Base-by-base conservation (phyloP, 2,113 vertebrate species). In the Tachycineta bicolor region DNA sequence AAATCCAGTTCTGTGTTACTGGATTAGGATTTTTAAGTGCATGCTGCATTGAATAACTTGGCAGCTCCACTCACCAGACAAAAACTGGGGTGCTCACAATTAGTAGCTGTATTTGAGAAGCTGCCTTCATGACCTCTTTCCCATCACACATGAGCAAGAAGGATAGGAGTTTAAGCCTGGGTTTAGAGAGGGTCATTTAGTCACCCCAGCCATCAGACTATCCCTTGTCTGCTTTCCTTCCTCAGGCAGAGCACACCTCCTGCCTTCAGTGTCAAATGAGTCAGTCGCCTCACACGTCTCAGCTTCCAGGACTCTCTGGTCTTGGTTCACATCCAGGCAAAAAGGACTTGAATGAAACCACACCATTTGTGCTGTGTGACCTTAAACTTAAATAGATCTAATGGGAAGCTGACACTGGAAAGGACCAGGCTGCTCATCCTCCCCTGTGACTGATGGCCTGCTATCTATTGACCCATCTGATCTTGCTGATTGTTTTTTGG, bases 51-150 rank as follows among this genome's bases (percentile, higher is more conserved):
- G 10, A 37, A 80, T 52, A 69, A 43, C 10, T 52, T 50, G 43
- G 39, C 34, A 68, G 14, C 26, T 83, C 23, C 4, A 4, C 14
- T 83, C 50, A 33, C 10, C 6, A 7, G 62, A 9, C 10, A 52
- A 83, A 86, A 87, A 16, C 1, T 3, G 3, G 29, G 2, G 2
- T 33, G 5, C 1, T 6, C 6, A 3, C 2, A 10, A 21, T 76
- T 55, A 34, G 10, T 12, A 23, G 41, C 16, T 0, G 0, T 43
- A 13, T 55, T 41, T 76, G n/a, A 67, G 39, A 70, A 55, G 8
- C 5, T 91, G 28, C 22, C 20, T 31, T 75, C 44, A 37, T 49
- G 17, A 56, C 6, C 5, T 43, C 8, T 34, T 83, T 50, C 39
- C 70, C 7, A 11, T 67, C 43, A 31, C 33, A 25, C 6, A 6